These are phyloP conservation scores for Drosophila orena DNA, from an alignment of 1,140 invertebrate species.

Conservation along the genomic window DNA sequence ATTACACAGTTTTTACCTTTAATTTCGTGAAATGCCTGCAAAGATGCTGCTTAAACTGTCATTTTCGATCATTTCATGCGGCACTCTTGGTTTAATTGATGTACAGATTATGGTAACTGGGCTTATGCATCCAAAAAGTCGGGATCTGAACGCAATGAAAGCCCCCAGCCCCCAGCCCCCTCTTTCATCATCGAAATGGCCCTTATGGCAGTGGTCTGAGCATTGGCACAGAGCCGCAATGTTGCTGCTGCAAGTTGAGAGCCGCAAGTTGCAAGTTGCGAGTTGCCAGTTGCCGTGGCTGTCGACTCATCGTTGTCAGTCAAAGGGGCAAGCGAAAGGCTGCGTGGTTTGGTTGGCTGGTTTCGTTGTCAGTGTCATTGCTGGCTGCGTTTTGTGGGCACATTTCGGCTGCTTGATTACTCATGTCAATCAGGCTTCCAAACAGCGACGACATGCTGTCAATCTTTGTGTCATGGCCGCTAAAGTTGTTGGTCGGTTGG, in stretches of 20 bases:
- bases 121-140: slow-evolving; percentile 48
- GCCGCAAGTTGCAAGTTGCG: slow-evolving; percentile 7
- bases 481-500: slow-evolving; percentile 64
- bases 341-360: slow-evolving; percentile 45
- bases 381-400: slow-evolving; percentile 81
- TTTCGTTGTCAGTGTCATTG: slow-evolving; percentile 75
- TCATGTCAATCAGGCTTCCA: slow-evolving; percentile 83
- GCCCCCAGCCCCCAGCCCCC: too few relatives aligned
- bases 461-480: slow-evolving; percentile 83
- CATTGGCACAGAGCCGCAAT: background rate
- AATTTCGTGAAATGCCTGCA: background rate
- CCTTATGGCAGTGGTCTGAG: slow-evolving; percentile 36
- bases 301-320: slow-evolving; percentile 38
- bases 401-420: slow-evolving; percentile 83
- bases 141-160: slow-evolving; percentile 22
- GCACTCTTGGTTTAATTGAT: slow-evolving; percentile 24
- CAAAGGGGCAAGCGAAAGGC: slow-evolving; percentile 46
- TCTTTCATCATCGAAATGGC: slow-evolving; percentile 44
- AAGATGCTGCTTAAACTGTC: too few relatives aligned
- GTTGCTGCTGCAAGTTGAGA: slow-evolving; percentile 13
- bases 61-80: background rate
- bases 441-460: slow-evolving; percentile 83
- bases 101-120: slow-evolving; percentile 25
- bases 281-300: slow-evolving; percentile 12
- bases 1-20: background rate